Evolutionary conservation across 2,797 vertebrate genomes (phyloP).

Genomic region (Ispidina lecontei): DNA sequence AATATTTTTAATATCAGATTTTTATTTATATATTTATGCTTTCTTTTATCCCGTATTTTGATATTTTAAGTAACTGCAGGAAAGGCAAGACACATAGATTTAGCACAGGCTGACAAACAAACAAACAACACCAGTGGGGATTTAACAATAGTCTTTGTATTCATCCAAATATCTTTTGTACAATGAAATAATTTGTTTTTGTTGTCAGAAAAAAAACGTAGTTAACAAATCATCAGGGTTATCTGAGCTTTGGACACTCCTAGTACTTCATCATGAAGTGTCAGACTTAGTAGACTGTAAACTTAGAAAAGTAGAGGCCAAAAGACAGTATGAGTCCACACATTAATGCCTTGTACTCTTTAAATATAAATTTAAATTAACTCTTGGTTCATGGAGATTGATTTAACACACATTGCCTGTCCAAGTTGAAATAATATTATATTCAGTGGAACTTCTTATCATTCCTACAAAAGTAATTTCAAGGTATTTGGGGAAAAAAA

Average conservation of each 20-base stretch:
- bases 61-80: not conserved
- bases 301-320: conserved; percentile 14
- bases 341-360: not conserved
- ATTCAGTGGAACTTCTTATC: not conserved
- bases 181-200: conserved; percentile 19
- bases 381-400: not conserved
- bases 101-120: not conserved
- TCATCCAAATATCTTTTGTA: not conserved
- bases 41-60: not conserved
- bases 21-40: not conserved
- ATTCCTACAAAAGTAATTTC: not conserved
- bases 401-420: not conserved
- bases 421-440: not conserved
- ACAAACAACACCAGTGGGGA: not conserved
- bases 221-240: conserved; percentile 11
- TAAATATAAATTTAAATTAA: conserved; percentile 33
- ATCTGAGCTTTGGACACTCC: conserved; percentile 16
- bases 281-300: not conserved
- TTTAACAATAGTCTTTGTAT: conserved; percentile 8
- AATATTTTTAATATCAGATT: not conserved
- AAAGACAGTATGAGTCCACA: not conserved
- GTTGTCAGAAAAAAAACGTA: conserved; percentile 11
- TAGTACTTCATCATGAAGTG: not conserved
- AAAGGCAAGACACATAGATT: not conserved
- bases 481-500: not conserved